Evolutionary conservation across 2,888 invertebrate species (phyloP).

Genomic region (Panopea generosa): DNA sequence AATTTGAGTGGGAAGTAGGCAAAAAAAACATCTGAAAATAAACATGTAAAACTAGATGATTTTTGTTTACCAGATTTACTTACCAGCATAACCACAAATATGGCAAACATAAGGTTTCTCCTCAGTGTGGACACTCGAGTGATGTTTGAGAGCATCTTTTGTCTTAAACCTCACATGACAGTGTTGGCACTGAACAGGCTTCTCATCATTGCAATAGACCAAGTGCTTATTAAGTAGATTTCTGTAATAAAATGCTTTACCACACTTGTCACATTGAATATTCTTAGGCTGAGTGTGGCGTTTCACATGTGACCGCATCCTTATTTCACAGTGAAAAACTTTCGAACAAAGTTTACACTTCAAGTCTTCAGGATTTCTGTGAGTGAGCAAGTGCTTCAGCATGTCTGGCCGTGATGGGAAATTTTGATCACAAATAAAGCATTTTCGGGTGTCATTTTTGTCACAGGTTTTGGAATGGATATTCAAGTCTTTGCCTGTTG

Average conservation of each 20-base stretch:
- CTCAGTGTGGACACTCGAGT: constrained; percentile 38
- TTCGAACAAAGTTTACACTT: constrained; percentile 37
- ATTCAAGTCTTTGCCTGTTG: not conserved
- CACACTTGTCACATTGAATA: constrained; percentile 56
- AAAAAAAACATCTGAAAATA: no score
- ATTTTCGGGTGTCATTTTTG: constrained; percentile 32
- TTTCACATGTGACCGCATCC: constrained; percentile 33
- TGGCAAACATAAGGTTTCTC: constrained; percentile 48
- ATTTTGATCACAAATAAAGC: constrained; percentile 33
- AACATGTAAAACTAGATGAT: no score
- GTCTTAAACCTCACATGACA: constrained; percentile 47
- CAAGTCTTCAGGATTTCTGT: constrained; percentile 33
- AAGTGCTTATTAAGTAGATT: constrained; percentile 33
- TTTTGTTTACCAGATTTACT: no score
- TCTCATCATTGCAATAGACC: constrained; percentile 28
- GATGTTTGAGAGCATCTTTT: constrained; percentile 25
- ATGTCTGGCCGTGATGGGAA: constrained; percentile 9
- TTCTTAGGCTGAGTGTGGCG: constrained; percentile 30
- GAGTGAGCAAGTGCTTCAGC: constrained; percentile 24
- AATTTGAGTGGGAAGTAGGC: no score
- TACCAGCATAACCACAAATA: constrained; percentile 53
- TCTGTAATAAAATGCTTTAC: constrained; percentile 31
- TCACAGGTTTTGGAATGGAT: constrained; percentile 31
- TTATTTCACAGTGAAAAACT: constrained; percentile 4
- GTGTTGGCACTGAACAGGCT: constrained; percentile 23